Conservation (phyloP, 2,888 invertebrate species). For the Callosobruchus maculatus region DNA sequence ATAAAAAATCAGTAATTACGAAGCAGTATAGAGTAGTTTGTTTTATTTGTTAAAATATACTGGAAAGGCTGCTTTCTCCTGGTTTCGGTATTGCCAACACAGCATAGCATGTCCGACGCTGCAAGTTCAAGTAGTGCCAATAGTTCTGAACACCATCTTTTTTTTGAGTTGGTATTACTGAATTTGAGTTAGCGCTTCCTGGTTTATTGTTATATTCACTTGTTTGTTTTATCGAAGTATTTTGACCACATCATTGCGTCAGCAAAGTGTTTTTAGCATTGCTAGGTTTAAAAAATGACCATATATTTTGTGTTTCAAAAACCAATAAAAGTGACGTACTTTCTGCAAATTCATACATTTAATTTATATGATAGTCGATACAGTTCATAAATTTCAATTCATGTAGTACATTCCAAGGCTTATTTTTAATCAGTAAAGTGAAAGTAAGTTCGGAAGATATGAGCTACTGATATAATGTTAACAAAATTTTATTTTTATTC, state of each 20-base stretch:
- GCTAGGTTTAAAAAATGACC: neutral
- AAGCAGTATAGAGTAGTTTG: neutral
- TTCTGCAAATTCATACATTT: neutral
- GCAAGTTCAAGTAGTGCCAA: neutral
- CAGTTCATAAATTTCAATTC: slow-evolving; percentile 3
- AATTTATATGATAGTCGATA: slow-evolving; percentile 3
- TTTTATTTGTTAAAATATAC: neutral
- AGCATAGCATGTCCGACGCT: too few species aligned
- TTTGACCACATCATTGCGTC: neutral
- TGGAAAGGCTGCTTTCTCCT: neutral
- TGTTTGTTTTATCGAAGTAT: neutral
- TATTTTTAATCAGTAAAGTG: slow-evolving; percentile 1
- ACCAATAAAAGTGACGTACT: neutral
- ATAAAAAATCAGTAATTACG: slow-evolving; percentile 6
- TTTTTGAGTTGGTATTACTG: neutral
- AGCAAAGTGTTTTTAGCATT: neutral
- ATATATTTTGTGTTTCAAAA: neutral
- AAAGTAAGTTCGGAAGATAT: neutral
- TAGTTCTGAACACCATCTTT: neutral
- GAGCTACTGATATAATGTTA: neutral
- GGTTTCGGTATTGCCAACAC: neutral
- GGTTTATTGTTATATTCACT: neutral
- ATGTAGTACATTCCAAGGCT: neutral
- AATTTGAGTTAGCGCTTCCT: neutral
- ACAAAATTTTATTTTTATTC: slow-evolving; percentile 14